phyloP scores from a whole-genome alignment of 2,113 vertebrate species.

The Scomber colias region DNA sequence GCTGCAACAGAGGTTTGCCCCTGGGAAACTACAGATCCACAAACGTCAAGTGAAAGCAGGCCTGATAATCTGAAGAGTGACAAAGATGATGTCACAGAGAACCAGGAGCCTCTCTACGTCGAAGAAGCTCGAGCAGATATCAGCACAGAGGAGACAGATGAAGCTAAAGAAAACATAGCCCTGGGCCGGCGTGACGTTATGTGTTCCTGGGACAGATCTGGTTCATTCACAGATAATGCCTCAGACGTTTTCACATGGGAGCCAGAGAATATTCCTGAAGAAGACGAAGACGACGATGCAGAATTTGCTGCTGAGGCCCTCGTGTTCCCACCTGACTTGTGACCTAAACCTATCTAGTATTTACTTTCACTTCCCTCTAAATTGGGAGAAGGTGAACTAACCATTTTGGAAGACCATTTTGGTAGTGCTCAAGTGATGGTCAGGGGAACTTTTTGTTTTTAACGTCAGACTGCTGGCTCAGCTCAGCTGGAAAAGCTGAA shows the following conservation, averaged over 20 bases:
- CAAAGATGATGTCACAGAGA: conserved; percentile 29
- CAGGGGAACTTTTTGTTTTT: neutral
- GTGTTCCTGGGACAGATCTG: conserved; percentile 81
- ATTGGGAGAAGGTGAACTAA: neutral
- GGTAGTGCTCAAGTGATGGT: neutral
- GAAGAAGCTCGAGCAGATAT: conserved; percentile 35
- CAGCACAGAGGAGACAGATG: conserved; percentile 47
- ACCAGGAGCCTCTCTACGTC: neutral
- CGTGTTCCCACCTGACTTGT: conserved; percentile 82
- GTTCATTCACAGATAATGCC: conserved; percentile 73
- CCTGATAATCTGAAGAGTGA: conserved; percentile 10
- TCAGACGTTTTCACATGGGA: conserved; percentile 84
- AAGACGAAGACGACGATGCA: conserved; percentile 83
- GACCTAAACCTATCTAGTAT: conserved; percentile 18
- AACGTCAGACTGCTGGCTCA: neutral
- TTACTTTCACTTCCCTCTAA: neutral
- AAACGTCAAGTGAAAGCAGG: conserved; percentile 9
- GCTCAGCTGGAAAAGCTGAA: neutral
- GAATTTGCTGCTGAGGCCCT: conserved; percentile 85
- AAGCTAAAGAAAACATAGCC: conserved; percentile 62
- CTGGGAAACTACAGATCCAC: conserved; percentile 34
- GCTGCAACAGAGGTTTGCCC: conserved; percentile 49
- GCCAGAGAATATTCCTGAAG: conserved; percentile 82
- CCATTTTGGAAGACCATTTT: neutral
- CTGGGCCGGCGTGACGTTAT: conserved; percentile 79